Base-by-base conservation (phyloP, 1,140 invertebrate genomes). In the Centruroides vittatus region DNA sequence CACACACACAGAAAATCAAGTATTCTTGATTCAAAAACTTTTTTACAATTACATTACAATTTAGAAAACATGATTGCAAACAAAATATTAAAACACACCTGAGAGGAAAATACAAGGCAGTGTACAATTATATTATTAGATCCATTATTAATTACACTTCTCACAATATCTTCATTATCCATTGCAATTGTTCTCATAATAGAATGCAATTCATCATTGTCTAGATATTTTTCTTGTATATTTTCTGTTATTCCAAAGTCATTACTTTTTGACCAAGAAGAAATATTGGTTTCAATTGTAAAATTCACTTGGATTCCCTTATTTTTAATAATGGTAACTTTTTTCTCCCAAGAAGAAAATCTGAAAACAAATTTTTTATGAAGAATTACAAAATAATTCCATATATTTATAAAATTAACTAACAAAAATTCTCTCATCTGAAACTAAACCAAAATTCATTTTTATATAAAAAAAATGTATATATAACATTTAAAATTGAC, bases 231-330 rank as follows among this genome's bases (percentile, higher is more conserved):
- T 70, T 65, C 59, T 66, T 73, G 53, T 68, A 75, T 65, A 63
- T 84, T 83, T 50, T 77, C 71, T 6, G 65, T 68, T 6, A 82
- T 71, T 56, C 78, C 78, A 73, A 84, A 91, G 73, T 91, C 87
- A 69, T 86, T 79, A 6, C 81, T 79, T 10, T 79, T 79, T 0
- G 86, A 86, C 91, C 91, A 95, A 65, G 84, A 81, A 57, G 81
- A 73, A 0, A 83, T 79, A 70, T 88, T 82, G 69, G 86, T 81
- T 53, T 85, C 82, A 12, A 96, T 75, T 0, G 83, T 87, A 67
- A 94, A 88, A 73, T 94, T 91, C 34, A 88, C 67, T 50, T 76
- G 76, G 47, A 80, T 73, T 13, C 81, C 80, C 10, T 79, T 81
- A n/a, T 75, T 71, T 9, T 72, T 69, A 3, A 84, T 82, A 3